phyloP scores from a whole-genome alignment of 2,888 invertebrate genomes.

The Epsilonema sp. region DNA sequence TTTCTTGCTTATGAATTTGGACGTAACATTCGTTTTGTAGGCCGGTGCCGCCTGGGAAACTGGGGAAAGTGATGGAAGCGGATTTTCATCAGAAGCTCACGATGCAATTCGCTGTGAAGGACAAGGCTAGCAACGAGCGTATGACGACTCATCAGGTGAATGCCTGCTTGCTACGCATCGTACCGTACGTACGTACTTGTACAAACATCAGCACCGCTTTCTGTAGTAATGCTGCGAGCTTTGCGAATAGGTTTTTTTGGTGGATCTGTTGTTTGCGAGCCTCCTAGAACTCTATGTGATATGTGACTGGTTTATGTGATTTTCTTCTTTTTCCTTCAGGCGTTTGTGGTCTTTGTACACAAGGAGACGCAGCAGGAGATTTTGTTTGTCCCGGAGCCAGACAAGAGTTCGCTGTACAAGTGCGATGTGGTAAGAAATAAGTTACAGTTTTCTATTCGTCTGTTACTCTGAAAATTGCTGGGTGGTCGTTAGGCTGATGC shows the following conservation, averaged over 20 bases:
- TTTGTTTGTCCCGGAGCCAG: constrained; percentile 71
- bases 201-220: too few relatives aligned
- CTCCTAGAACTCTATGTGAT: too few relatives aligned
- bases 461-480: background rate
- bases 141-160: constrained; percentile 41
- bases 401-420: constrained; percentile 43
- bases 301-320: too few relatives aligned
- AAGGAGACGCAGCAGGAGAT: constrained; percentile 52
- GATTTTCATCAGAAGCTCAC: constrained; percentile 73
- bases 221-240: too few relatives aligned
- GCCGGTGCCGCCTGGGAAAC: constrained; percentile 43
- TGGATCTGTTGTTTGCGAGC: too few relatives aligned
- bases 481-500: constrained; percentile 1
- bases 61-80: constrained; percentile 49
- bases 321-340: constrained; percentile 45
- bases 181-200: too few relatives aligned
- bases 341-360: constrained; percentile 58
- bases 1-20: too few relatives aligned
- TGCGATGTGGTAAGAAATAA: constrained; percentile 55
- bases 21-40: too few relatives aligned
- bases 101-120: constrained; percentile 55
- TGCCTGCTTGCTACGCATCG: constrained; percentile 9
- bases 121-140: constrained; percentile 45
- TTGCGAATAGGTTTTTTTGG: too few relatives aligned
- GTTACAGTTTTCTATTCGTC: background rate